Evolutionary conservation across 2,888 invertebrate species (phyloP), one percentile per base, ranked within the genome.

Genomic region (Leptopilina syphax): DNA sequence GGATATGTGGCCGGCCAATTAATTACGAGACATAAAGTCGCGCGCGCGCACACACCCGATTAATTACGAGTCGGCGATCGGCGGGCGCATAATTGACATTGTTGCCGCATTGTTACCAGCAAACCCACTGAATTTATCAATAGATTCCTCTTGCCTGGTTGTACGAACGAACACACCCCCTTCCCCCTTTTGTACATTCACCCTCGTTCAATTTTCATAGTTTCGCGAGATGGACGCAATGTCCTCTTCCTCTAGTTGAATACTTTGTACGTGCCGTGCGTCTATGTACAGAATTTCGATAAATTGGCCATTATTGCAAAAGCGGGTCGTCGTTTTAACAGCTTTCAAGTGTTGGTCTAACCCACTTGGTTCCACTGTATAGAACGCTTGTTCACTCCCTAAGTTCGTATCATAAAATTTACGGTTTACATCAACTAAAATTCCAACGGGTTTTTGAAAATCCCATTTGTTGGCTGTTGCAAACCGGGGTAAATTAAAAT

Each of bases 41-140:
- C 84, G 85, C 87, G 86, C 81, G 84, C 84, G 85, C 87, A 85
- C 76, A 73, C 80, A 79, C 80, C 83, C 85, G 85, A 87, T 87
- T 87, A 87, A 87, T 88, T 86, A 84, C 84, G 84, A 82, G 80
- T 77, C 81, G 81, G 81, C 84, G 84, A 87, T 86, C 87, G 87
- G 82, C 84, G 85, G 81, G 84, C 88, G 87, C 88, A 89, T 90
- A 89, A 90, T 90, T 88, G 90, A 89, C 90, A 91, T 91, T 91
- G 90, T 90, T 90, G 87, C 84, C 84, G 87, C 89, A 89, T 90
- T 90, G 90, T 89, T 89, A 85, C 85, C 88, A 84, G 82, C 83
- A 82, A 44, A 84, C 87, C 34, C 87, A 87, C 85, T 87, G 88
- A 90, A 89, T 89, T 90, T 88, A 90, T 90, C 90, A 89, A 89